A percentile compares a stretch with the other conserved stretches of the same genome.
These are phyloP conservation scores for Tricholaema leucomelas DNA, from an alignment of 2,113 vertebrate species.

Conservation along the genomic window DNA sequence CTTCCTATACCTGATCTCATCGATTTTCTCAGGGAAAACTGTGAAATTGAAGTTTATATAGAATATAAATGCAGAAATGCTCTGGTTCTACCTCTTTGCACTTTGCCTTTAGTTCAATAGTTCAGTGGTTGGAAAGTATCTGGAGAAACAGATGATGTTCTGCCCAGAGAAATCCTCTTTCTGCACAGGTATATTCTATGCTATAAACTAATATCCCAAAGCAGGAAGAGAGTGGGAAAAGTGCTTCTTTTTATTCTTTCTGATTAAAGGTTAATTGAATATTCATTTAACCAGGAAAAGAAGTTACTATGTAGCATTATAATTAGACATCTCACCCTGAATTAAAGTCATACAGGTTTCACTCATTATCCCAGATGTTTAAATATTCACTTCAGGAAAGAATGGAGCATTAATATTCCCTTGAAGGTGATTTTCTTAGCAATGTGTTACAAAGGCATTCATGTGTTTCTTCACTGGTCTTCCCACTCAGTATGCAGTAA, in stretches of 20 bases:
- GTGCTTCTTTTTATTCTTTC: background rate
- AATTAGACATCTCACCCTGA: background rate
- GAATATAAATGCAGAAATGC: background rate
- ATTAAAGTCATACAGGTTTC: background rate
- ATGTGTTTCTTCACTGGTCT: background rate
- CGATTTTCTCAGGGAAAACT: background rate
- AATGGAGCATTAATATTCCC: background rate
- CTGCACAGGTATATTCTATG: background rate
- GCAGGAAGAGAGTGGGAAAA: background rate
- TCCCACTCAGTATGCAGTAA: background rate
- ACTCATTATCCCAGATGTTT: background rate
- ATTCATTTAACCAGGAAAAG: background rate
- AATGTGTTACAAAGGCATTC: background rate
- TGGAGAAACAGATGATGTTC: constrained; percentile 26
- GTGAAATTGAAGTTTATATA: background rate
- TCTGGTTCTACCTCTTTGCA: background rate
- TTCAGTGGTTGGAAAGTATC: background rate
- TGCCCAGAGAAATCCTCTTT: background rate
- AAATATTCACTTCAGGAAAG: background rate
- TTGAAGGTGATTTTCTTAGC: background rate
- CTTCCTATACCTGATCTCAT: background rate
- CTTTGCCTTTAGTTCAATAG: background rate
- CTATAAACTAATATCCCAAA: background rate
- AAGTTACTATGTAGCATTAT: background rate
- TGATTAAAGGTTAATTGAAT: background rate